Percentiles rank a stretch among this genome's conserved stretches.
Evolutionary conservation across 2,113 vertebrate genomes (phyloP).

Genomic region (Callorhinus ursinus): DNA sequence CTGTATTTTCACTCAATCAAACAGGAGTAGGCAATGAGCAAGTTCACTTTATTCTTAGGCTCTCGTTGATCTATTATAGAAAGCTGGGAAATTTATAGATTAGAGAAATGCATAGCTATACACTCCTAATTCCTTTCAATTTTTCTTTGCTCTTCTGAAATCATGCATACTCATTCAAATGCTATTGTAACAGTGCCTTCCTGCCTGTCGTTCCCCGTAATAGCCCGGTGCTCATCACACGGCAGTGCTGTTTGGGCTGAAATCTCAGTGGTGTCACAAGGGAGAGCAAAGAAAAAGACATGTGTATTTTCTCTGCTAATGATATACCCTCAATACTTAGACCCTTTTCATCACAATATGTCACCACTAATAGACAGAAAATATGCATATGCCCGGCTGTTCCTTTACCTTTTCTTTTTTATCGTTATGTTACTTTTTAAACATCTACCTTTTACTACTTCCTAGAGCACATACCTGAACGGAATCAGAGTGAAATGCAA

Average conservation of each 20-base stretch:
- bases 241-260: not conserved
- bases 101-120: not conserved
- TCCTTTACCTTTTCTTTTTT: slow-evolving; percentile 1
- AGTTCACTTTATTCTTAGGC: not conserved
- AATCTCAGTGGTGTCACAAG: not conserved
- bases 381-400: not conserved
- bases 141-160: not conserved
- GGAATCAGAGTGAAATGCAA: slow-evolving; percentile 71
- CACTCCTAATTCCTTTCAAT: not conserved
- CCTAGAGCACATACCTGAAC: slow-evolving; percentile 77
- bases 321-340: slow-evolving; percentile 53
- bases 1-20: not conserved
- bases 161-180: not conserved
- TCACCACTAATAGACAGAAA: slow-evolving; percentile 24
- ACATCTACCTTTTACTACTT: slow-evolving; percentile 66
- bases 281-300: not conserved
- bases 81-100: not conserved
- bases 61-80: not conserved
- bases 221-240: fast-evolving
- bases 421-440: slow-evolving; percentile 65
- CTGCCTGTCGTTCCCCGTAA: not conserved
- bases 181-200: too few relatives aligned
- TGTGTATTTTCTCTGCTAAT: slow-evolving; percentile 64
- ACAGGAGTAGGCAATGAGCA: not conserved
- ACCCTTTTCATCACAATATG: slow-evolving; percentile 33